These are phyloP conservation scores for Platerodrilus igneus DNA, from an alignment of 2,888 invertebrate genomes.

Conservation along the genomic window DNA sequence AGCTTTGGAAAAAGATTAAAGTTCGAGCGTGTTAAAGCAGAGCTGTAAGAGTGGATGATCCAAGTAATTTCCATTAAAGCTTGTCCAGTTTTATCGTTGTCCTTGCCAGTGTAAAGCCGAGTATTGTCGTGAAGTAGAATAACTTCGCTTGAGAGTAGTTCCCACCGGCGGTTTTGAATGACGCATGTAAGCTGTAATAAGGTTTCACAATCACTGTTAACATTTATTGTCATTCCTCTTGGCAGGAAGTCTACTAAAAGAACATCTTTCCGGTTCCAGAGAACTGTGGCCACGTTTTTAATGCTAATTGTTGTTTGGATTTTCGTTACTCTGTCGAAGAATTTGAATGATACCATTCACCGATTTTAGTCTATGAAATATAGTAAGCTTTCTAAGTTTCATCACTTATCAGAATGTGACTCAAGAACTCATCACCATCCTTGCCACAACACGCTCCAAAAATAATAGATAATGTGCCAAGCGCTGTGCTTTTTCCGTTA, in stretches of 20 bases:
- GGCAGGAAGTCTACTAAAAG: constrained; percentile 1
- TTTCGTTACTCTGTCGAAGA: constrained; percentile 1
- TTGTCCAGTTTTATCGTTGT: background rate
- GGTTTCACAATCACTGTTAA: constrained; percentile 1
- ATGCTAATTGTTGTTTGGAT: constrained; percentile 4
- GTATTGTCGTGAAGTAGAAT: background rate
- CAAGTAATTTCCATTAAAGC: constrained; percentile 1
- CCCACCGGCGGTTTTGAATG: background rate
- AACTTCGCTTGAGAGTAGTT: background rate
- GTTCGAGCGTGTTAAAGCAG: background rate
- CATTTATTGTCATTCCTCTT: constrained; percentile 4
- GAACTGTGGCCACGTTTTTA: too few relatives aligned
- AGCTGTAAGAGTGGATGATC: background rate
- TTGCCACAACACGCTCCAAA: constrained; percentile 5
- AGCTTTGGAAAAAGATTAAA: constrained; percentile 4
- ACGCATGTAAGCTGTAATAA: background rate
- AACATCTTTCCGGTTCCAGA: background rate
- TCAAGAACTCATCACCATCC: constrained; percentile 2
- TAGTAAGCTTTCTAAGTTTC: too few relatives aligned
- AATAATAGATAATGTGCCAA: constrained; percentile 4
- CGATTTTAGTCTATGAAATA: too few relatives aligned
- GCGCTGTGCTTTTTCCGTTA: constrained; percentile 4
- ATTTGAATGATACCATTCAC: constrained; percentile 4
- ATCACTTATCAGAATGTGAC: background rate
- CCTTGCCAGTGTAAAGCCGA: constrained; percentile 2